Evolutionary conservation across 1,140 invertebrate genomes (phyloP).

Genomic region (Drosophila varians): DNA sequence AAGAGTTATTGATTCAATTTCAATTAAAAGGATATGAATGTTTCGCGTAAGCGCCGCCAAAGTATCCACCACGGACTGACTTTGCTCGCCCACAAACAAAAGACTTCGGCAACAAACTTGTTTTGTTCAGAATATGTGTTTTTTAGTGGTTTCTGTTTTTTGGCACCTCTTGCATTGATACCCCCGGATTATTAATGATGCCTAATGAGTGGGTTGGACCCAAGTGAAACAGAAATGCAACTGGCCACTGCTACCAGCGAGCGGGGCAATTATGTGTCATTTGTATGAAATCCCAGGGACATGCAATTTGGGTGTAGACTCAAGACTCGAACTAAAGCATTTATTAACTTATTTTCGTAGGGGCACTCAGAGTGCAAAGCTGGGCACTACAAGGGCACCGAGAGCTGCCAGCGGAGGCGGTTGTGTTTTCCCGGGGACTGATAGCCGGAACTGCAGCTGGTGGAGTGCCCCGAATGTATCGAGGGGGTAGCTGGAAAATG

Average conservation of each 20-base stretch:
- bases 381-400: slow-evolving; percentile 58
- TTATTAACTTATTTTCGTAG: slow-evolving; percentile 75
- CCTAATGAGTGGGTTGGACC: slow-evolving; percentile 75
- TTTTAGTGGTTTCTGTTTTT: slow-evolving; percentile 33
- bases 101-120: slow-evolving; percentile 63
- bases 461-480: slow-evolving; percentile 21
- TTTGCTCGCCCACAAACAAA: slow-evolving; percentile 48
- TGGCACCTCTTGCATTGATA: slow-evolving; percentile 73
- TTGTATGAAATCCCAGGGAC: slow-evolving; percentile 53
- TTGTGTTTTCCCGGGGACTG: slow-evolving; percentile 26
- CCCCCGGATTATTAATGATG: slow-evolving; percentile 70
- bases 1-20: slow-evolving; percentile 81
- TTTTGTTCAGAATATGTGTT: slow-evolving; percentile 20
- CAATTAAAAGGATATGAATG: slow-evolving; percentile 82
- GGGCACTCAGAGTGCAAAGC: slow-evolving; percentile 37
- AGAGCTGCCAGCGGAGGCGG: slow-evolving; percentile 56
- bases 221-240: slow-evolving; percentile 22
- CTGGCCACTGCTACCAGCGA: slow-evolving; percentile 34
- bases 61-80: background rate
- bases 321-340: slow-evolving; percentile 58
- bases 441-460: slow-evolving; percentile 48
- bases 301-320: slow-evolving; percentile 61
- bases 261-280: slow-evolving; percentile 69
- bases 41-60: slow-evolving; percentile 38
- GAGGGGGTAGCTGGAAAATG: slow-evolving; percentile 36